Evolutionary conservation across 2,113 vertebrate species (phyloP).

Genomic region (Symphodus melops): DNA sequence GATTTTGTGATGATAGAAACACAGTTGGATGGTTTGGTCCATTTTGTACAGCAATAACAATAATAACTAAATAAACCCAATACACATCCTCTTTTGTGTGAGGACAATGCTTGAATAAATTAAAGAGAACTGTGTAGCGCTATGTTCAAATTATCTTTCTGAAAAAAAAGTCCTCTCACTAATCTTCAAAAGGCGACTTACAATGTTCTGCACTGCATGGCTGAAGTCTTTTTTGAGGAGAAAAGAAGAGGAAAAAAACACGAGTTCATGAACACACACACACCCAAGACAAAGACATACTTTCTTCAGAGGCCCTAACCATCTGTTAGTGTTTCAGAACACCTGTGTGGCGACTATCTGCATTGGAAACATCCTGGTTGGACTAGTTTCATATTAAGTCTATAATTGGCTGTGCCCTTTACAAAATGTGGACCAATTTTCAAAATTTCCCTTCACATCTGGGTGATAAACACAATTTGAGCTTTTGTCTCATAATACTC

Average conservation of each 20-base stretch:
- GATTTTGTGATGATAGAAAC: background rate
- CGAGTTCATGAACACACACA: background rate
- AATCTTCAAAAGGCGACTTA: background rate
- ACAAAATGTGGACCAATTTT: conserved; percentile 43
- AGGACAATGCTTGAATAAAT: background rate
- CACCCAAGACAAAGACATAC: conserved; percentile 11
- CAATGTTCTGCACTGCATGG: background rate
- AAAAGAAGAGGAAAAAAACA: conserved; percentile 4
- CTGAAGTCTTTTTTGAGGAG: background rate
- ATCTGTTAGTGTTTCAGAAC: conserved; percentile 55
- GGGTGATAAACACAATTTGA: conserved; percentile 5
- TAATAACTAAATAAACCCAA: background rate
- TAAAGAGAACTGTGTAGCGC: background rate
- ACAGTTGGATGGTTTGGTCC: background rate
- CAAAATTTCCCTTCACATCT: conserved; percentile 45
- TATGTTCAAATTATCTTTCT: background rate
- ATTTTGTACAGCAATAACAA: background rate
- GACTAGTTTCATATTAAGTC: conserved; percentile 43
- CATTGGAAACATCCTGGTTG: conserved; percentile 34
- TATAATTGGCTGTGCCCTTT: conserved; percentile 46
- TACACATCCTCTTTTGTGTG: background rate
- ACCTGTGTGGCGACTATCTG: conserved; percentile 62
- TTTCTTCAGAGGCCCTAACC: conserved; percentile 16
- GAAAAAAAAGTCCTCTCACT: background rate
- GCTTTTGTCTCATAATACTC: conserved; percentile 11